Conservation (phyloP, 2,113 vertebrate genomes). For the Scytalopus superciliaris region DNA sequence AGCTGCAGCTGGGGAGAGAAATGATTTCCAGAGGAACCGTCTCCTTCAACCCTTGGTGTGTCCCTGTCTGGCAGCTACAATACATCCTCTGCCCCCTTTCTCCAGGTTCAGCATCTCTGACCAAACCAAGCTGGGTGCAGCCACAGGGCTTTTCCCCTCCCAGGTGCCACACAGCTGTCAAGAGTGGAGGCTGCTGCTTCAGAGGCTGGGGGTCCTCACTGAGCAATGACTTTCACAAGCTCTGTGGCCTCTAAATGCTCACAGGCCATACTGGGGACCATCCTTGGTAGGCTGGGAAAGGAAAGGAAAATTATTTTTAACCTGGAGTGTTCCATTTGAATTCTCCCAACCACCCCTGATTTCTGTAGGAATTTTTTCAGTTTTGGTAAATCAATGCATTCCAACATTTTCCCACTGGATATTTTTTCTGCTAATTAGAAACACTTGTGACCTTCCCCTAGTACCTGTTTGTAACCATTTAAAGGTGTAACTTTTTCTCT, state of each 20-base stretch:
- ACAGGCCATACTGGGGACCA: rapidly evolving
- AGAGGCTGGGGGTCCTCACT: not conserved
- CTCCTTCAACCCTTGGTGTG: not conserved
- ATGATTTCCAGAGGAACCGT: not conserved
- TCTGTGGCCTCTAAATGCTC: too few relatives aligned
- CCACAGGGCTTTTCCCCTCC: not conserved
- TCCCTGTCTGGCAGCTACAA: rapidly evolving
- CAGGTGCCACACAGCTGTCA: rapidly evolving
- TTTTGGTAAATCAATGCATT: not conserved
- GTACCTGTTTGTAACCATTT: not conserved
- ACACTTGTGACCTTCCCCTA: not conserved
- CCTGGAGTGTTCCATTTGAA: not conserved
- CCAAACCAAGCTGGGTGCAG: not conserved
- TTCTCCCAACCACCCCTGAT: not conserved
- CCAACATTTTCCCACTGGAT: not conserved
- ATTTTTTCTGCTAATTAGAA: not conserved
- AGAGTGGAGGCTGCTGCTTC: not conserved
- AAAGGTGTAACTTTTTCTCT: not conserved
- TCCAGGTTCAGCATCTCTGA: rapidly evolving
- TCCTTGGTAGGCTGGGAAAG: not conserved
- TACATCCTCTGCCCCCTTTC: rapidly evolving
- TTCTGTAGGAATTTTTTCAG: not conserved
- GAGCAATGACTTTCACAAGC: not conserved
- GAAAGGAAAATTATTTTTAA: not conserved
- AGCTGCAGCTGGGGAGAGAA: not conserved